These are phyloP conservation scores for Rousettus madagascariensis DNA, from an alignment of 2,797 vertebrate genomes.

Conservation along the genomic window DNA sequence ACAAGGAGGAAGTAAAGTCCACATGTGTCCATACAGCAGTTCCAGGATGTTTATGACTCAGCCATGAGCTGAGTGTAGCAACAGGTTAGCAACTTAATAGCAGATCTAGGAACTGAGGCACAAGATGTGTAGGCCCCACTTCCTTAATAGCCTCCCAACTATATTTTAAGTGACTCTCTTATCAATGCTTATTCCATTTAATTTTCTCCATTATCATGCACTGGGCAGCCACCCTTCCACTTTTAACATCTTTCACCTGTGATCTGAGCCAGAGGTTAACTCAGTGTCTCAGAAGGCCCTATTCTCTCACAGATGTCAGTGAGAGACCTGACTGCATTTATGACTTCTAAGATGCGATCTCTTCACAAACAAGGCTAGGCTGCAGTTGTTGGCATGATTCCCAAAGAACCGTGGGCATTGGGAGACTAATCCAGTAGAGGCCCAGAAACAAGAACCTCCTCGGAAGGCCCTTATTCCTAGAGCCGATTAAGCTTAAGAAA, in stretches of 20 bases:
- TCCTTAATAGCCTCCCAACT: too few species aligned
- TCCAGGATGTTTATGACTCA: too few species aligned
- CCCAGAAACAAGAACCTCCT: neutral
- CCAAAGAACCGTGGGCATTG: neutral
- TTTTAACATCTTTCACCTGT: neutral
- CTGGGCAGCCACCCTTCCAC: neutral
- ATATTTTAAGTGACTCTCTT: too few species aligned
- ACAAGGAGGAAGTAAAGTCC: too few species aligned
- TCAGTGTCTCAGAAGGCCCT: neutral
- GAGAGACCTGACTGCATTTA: neutral
- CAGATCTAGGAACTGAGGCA: too few species aligned
- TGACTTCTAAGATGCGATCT: neutral
- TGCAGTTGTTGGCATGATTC: neutral
- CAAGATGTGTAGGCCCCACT: too few species aligned
- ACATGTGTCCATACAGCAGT: too few species aligned
- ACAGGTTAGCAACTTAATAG: too few species aligned
- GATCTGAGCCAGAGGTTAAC: neutral
- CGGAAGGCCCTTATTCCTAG: neutral
- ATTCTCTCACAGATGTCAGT: neutral
- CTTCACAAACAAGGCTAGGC: neutral
- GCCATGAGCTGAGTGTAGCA: too few species aligned
- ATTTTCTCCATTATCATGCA: too few species aligned
- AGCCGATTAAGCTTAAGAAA: neutral
- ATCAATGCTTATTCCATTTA: too few species aligned
- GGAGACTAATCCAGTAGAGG: neutral